phyloP scores from a whole-genome alignment of 1,140 invertebrate species.

The Limonius californicus region DNA sequence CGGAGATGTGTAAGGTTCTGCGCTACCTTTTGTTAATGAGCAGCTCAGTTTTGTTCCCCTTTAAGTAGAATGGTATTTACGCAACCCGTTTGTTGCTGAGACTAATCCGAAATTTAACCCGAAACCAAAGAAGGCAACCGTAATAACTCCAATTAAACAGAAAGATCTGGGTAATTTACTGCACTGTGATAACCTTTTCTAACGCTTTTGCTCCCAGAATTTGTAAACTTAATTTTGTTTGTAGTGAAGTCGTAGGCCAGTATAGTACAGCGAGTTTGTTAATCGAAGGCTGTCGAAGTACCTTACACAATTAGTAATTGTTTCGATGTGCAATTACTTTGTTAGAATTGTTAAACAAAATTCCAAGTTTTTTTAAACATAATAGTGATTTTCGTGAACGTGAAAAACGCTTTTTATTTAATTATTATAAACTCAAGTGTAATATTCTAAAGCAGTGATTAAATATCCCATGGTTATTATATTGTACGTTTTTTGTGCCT shows the following conservation, averaged over 20 bases:
- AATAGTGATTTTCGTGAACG: background rate
- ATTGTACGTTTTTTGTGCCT: conserved; percentile 12
- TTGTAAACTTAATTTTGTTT: conserved; percentile 4
- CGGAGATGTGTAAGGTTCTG: conserved; percentile 18
- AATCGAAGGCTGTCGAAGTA: background rate
- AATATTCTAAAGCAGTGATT: conserved; percentile 9
- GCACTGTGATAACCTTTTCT: background rate
- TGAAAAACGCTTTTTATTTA: conserved; percentile 15
- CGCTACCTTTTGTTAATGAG: conserved; percentile 1
- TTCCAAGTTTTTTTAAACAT: conserved; percentile 15
- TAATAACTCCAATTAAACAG: no score
- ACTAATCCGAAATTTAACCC: background rate
- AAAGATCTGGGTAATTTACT: conserved; percentile 3
- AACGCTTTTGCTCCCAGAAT: conserved; percentile 17
- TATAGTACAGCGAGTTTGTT: background rate
- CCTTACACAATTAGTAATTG: conserved; percentile 23
- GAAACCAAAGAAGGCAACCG: conserved; percentile 7
- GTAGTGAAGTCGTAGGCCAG: conserved; percentile 5
- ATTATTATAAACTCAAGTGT: conserved; percentile 19
- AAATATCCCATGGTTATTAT: conserved; percentile 16
- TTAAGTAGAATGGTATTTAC: background rate
- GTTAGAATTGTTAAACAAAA: conserved; percentile 13
- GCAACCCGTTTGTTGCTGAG: background rate
- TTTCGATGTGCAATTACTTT: conserved; percentile 27
- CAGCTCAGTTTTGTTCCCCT: background rate